Conservation (phyloP, 2,888 invertebrate species). For the Alloplasta piceator region DNA sequence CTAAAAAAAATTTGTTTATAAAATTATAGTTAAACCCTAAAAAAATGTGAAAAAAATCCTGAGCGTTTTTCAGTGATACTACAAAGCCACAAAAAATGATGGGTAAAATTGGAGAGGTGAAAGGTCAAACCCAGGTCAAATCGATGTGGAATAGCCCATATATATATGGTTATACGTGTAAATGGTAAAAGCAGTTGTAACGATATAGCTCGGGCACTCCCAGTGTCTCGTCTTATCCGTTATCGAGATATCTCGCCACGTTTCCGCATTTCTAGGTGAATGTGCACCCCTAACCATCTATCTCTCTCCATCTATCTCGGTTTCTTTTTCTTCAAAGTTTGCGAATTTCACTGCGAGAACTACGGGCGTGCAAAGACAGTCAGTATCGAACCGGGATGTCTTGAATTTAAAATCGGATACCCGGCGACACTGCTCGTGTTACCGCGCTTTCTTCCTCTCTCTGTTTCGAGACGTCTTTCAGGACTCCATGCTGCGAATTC, state of each 20-base stretch:
- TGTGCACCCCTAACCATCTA: constrained; percentile 1
- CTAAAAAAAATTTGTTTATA: no score
- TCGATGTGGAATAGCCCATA: no score
- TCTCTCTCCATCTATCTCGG: not conserved
- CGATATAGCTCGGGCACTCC: not conserved
- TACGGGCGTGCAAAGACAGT: constrained; percentile 6
- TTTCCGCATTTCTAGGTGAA: constrained; percentile 46
- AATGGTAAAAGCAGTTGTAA: not conserved
- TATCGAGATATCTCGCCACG: constrained; percentile 44
- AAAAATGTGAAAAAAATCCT: no score
- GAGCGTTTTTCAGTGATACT: no score
- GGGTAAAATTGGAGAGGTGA: no score
- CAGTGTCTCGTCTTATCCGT: constrained; percentile 27
- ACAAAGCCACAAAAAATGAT: no score
- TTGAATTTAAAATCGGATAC: constrained; percentile 59
- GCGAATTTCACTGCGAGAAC: not conserved
- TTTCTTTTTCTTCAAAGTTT: not conserved
- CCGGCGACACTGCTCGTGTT: constrained; percentile 19
- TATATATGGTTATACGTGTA: not conserved
- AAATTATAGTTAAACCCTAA: no score
- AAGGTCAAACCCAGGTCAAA: no score
- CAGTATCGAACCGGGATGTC: constrained; percentile 49
- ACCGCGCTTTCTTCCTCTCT: constrained; percentile 31
- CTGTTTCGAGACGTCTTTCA: not conserved
- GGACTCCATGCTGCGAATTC: constrained; percentile 19